Evolutionary conservation across 2,113 vertebrate species (phyloP).

Genomic region (Guaruba guarouba): DNA sequence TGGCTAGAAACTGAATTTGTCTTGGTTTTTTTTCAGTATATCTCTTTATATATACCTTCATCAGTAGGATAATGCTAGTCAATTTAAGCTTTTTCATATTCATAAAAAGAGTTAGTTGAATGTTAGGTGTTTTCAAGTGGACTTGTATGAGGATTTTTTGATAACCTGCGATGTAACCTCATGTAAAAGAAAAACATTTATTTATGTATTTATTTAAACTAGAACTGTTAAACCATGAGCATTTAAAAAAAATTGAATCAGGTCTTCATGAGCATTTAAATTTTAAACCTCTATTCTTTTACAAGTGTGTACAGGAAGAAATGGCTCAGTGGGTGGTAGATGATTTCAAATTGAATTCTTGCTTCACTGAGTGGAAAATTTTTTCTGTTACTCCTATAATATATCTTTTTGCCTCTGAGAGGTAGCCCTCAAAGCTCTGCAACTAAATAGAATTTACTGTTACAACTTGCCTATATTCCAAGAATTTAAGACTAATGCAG

Average conservation of each 20-base stretch:
- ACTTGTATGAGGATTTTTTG: background rate
- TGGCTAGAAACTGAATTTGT: background rate
- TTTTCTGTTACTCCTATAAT: background rate
- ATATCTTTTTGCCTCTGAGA: background rate
- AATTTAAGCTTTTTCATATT: background rate
- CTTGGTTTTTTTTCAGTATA: background rate
- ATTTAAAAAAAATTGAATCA: background rate
- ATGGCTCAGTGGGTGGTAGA: background rate
- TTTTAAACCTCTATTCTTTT: background rate
- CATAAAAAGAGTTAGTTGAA: background rate
- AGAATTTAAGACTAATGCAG: background rate
- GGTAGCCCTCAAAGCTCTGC: background rate
- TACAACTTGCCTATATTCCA: background rate
- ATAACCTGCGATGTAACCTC: background rate
- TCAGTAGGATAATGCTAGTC: background rate
- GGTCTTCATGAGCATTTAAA: background rate
- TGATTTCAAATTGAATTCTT: background rate
- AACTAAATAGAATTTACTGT: background rate
- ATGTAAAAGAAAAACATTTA: background rate
- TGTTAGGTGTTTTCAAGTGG: rapidly evolving
- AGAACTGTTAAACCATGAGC: background rate
- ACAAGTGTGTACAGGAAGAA: background rate
- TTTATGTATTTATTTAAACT: background rate
- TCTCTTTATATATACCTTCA: background rate
- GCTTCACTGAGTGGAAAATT: background rate